These are phyloP conservation scores for Orcinus orca DNA, from an alignment of 2,113 vertebrate genomes.

Conservation along the genomic window DNA sequence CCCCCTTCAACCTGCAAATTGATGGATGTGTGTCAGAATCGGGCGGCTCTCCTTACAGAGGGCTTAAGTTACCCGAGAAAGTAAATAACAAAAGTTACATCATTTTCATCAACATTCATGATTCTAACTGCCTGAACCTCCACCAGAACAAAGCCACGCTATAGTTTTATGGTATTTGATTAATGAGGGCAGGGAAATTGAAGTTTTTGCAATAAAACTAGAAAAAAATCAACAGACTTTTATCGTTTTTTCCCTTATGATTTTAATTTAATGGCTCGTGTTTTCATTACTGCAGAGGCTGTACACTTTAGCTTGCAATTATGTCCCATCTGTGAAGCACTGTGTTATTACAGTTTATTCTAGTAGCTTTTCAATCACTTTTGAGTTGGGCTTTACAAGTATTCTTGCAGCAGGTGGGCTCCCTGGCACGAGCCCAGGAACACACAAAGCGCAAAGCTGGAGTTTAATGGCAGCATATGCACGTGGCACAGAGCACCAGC, in stretches of 20 bases:
- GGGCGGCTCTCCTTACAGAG: constrained; percentile 65
- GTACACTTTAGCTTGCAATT: constrained; percentile 91
- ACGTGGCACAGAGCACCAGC: constrained; percentile 85
- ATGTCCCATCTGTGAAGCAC: constrained; percentile 91
- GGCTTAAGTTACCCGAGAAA: constrained; percentile 72
- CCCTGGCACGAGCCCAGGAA: constrained; percentile 89
- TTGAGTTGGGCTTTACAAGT: constrained; percentile 92
- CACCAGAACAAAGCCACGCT: constrained; percentile 84
- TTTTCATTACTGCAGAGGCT: constrained; percentile 90
- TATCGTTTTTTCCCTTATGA: constrained; percentile 89
- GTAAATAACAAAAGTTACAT: constrained; percentile 85
- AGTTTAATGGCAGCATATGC: constrained; percentile 91
- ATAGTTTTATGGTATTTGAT: constrained; percentile 89
- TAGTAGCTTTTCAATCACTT: constrained; percentile 93
- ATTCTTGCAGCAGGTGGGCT: constrained; percentile 93
- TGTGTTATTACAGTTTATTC: constrained; percentile 92
- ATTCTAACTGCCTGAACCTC: constrained; percentile 85
- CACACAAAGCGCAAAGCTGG: constrained; percentile 91
- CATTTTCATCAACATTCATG: constrained; percentile 86
- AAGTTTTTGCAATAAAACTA: constrained; percentile 91
- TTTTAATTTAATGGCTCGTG: constrained; percentile 91
- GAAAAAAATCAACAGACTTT: constrained; percentile 88
- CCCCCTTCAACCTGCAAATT: constrained; percentile 60
- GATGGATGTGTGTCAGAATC: constrained; percentile 71
- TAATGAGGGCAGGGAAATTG: constrained; percentile 91